Evolutionary conservation across 2,113 vertebrate genomes (phyloP), one percentile per base, ranked within the genome.

Genomic region (Leptodactylus fuscus): DNA sequence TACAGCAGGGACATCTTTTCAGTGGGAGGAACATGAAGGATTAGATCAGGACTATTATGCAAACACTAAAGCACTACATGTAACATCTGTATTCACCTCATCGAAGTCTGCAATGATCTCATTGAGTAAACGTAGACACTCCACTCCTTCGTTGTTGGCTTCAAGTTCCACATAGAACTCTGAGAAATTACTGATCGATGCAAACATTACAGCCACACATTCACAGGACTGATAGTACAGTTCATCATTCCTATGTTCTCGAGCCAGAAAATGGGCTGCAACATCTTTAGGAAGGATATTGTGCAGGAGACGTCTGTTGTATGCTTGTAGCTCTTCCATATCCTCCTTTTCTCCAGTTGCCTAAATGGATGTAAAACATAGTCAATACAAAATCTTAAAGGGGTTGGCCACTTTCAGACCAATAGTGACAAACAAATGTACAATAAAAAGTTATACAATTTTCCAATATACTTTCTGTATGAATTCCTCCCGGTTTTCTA

Each of bases 161-260:
- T 99, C 97, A 83, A 99, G 92, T 93, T 99, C 97, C 80, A 98
- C 96, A 4, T 99, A 98, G 92, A 98, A 98, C 92, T 99, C 97
- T 0, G 97, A 98, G 91, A 99, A 99, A 89, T 99, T 99, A 94
- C 97, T 97, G 88, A 99, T 99, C 89, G 97, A 99, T 91, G 97
- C 97, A 0, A 98, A 98, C 97, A 98, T 98, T 90, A 99, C 97
- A 0, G 97, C 97, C 90, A 99, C 97, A 0, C 97, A 98, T 93
- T 98, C 97, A 0, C 97, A 98, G 0, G 97, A 98, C 94, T 99
- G 97, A 87, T 99, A 98, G 90, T 98, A 99, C 44, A 99, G 94
- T 90, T 99, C 97, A 0, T 99, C 97, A 0, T 99, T 99, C 16
- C 96, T 93, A 6, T 96, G 94, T 87, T 98, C 97, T 0, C 95